Evolutionary conservation across 1,140 invertebrate genomes (phyloP).

Genomic region (Lamellibrachia luymesi): DNA sequence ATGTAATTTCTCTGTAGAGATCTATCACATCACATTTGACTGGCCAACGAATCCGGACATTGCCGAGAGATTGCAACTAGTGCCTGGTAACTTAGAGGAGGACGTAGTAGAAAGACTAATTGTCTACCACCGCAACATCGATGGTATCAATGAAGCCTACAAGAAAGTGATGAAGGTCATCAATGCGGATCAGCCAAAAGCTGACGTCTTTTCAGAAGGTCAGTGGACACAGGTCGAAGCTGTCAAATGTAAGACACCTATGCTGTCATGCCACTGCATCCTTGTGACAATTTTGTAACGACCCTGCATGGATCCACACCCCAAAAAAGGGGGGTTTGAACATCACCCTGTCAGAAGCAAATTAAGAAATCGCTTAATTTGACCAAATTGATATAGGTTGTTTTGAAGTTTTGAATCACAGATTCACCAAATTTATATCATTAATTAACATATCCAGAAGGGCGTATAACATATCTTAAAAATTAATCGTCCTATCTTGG

Average conservation of each 20-base stretch:
- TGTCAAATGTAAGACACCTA: neutral
- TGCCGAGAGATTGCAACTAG: conserved; percentile 44
- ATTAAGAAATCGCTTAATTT: too few relatives aligned
- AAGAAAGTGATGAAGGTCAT: conserved; percentile 42
- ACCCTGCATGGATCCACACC: too few relatives aligned
- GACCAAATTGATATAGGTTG: too few relatives aligned
- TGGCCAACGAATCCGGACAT: conserved; percentile 46
- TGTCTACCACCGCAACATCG: conserved; percentile 49
- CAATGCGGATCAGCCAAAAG: conserved; percentile 58
- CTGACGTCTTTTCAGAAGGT: conserved; percentile 57
- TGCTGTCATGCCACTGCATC: too few relatives aligned
- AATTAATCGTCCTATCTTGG: neutral
- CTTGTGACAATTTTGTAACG: too few relatives aligned
- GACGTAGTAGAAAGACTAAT: conserved; percentile 49
- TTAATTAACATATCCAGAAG: too few relatives aligned
- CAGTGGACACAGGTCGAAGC: neutral
- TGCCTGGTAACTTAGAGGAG: conserved; percentile 44
- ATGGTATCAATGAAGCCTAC: conserved; percentile 46
- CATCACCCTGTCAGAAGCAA: too few relatives aligned
- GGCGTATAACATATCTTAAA: too few relatives aligned
- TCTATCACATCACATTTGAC: conserved; percentile 57
- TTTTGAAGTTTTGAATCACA: too few relatives aligned
- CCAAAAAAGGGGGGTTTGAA: too few relatives aligned
- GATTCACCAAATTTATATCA: too few relatives aligned
- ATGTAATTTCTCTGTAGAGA: conserved; percentile 39